A percentile compares a stretch with the other conserved stretches of the same genome.
Conservation (phyloP, 2,113 vertebrate genomes). For the Hydrolagus affinis region DNA sequence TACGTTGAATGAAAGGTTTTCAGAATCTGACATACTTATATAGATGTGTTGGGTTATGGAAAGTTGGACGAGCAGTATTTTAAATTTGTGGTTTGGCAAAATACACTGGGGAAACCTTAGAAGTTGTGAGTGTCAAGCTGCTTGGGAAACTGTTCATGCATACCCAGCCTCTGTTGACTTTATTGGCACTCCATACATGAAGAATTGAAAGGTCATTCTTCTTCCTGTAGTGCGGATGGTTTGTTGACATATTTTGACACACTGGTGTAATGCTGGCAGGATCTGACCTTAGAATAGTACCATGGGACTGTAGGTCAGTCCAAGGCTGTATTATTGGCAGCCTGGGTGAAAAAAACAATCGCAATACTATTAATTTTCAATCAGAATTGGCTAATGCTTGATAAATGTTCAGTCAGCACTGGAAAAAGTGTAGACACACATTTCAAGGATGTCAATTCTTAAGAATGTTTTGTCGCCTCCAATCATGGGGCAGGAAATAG, state of each 20-base stretch:
- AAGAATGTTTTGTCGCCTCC: constrained; percentile 23
- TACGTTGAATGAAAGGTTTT: background rate
- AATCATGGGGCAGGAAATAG: constrained; percentile 38
- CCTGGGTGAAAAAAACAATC: constrained; percentile 23
- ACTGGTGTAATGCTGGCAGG: constrained; percentile 53
- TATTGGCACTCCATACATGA: constrained; percentile 51
- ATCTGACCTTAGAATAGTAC: constrained; percentile 56
- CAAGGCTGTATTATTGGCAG: constrained; percentile 31
- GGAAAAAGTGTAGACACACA: constrained; percentile 4
- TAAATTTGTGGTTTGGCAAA: constrained; percentile 42
- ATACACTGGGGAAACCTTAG: constrained; percentile 50
- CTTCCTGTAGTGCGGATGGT: constrained; percentile 57
- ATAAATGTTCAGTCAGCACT: constrained; percentile 27
- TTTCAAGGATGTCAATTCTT: constrained; percentile 24
- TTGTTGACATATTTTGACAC: constrained; percentile 77
- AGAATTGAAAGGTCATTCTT: constrained; percentile 67
- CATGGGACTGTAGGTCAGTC: constrained; percentile 44
- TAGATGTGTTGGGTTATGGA: constrained; percentile 38
- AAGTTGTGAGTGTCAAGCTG: constrained; percentile 56
- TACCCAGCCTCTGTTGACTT: constrained; percentile 48
- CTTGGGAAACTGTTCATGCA: constrained; percentile 56
- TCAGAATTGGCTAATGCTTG: constrained; percentile 19
- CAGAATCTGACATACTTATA: constrained; percentile 34
- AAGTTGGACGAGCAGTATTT: constrained; percentile 43
- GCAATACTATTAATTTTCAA: constrained; percentile 29